Conservation (phyloP, 1,140 invertebrate genomes). For the Ruditapes philippinarum region DNA sequence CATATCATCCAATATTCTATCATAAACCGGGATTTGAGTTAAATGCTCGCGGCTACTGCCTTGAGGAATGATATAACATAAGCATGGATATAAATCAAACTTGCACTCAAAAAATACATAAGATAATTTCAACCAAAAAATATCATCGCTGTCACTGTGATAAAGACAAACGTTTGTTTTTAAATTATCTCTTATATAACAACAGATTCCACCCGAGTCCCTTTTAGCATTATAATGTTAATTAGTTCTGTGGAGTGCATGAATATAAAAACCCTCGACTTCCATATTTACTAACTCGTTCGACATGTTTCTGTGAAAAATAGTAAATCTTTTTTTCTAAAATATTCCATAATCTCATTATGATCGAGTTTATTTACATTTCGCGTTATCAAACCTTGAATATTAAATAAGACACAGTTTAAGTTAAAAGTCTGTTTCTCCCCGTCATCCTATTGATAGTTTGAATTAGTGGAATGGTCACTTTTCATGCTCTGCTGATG, state of each 20-base stretch:
- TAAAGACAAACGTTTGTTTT: not conserved
- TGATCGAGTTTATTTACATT: conserved; percentile 19
- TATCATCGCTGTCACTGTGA: not conserved
- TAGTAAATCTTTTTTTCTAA: not conserved
- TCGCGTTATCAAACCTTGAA: not conserved
- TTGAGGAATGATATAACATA: conserved; percentile 17
- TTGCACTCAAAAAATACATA: not conserved
- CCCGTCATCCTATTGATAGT: conserved; percentile 5
- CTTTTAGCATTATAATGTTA: conserved; percentile 6
- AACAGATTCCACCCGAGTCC: conserved; percentile 4
- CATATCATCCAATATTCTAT: conserved; percentile 5
- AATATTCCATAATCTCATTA: not conserved
- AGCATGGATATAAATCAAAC: conserved; percentile 15
- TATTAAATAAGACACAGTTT: conserved; percentile 5
- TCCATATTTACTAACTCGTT: not conserved
- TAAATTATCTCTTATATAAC: not conserved
- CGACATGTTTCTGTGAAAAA: not conserved
- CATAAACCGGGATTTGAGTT: not conserved
- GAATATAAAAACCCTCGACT: not conserved
- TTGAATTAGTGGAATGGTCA: not conserved
- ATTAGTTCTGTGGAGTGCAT: not conserved
- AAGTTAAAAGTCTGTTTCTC: not conserved
- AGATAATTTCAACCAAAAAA: not conserved
- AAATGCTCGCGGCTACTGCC: conserved; percentile 4
- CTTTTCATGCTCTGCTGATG: not conserved